Evolutionary conservation across 1,140 invertebrate species (phyloP), one percentile per base, ranked within the genome.

Genomic region (Leptonema lineaticorne): DNA sequence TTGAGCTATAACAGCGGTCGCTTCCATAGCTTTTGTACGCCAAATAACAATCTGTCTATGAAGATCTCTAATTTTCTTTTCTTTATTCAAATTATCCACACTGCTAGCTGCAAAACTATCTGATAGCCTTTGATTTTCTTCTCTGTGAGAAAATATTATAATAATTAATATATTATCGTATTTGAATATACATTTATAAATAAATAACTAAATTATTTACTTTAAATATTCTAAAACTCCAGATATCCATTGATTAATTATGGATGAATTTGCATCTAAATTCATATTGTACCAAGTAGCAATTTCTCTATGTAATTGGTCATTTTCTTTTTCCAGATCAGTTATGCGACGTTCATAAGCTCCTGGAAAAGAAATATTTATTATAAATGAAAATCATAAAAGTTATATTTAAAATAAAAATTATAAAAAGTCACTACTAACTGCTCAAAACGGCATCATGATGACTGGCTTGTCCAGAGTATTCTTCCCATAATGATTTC

Each of bases 401-500:
- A 24, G 3, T 53, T 20, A 6, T 4, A 24, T n/a, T 53, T 18
- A 27, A 20, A 53, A 20, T 3, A 24, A 58, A 58, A 58, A 58
- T 6, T 29, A 58, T 20, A 28, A 41, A n/a, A 41, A n/a, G 20
- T 7, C 16, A 6, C 20, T 56, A 33, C 8, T 22, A 67, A 70
- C 69, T 63, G 37, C 50, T 69, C 4, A 73, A 37, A 50, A 56
- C 59, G 14, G 69, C 69, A 58, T 73, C 69, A 29, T 73, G 72
- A 65, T 73, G 72, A 48, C 63, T 67, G 18, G 72, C 57, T 64
- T 70, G 72, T 24, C 69, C 72, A 8, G 68, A 37, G 53, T 73
- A 73, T 62, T 73, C 69, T 48, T 70, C 69, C 72, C 72, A 73
- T 20, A 73, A 29, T 16, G 69, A 60, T 56, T 73, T 73, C 58